phyloP scores from a whole-genome alignment of 37 sponge, comb jelly and placozoan species.

The Cliona cf. orientalis region DNA sequence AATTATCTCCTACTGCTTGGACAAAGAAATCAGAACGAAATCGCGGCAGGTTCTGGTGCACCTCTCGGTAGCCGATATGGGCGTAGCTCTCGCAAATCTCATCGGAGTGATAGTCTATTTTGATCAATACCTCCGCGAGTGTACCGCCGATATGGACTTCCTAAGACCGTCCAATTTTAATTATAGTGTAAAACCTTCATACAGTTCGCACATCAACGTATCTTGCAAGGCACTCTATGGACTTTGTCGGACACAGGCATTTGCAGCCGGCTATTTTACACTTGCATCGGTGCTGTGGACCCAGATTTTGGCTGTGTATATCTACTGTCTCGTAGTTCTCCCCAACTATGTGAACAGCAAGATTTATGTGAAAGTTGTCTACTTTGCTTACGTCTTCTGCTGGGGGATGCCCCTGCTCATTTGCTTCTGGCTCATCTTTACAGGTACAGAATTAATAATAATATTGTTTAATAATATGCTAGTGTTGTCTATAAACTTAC shows the following conservation, averaged over 20 bases:
- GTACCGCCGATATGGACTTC: neutral
- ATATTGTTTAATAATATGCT: too few species aligned
- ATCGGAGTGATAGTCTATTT: constrained; percentile 63
- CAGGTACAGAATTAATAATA: constrained; percentile 40
- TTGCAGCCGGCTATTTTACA: constrained; percentile 35
- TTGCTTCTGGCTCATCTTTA: constrained; percentile 44
- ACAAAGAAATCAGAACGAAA: constrained; percentile 51
- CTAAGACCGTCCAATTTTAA: too few species aligned
- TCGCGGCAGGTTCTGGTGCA: constrained; percentile 71
- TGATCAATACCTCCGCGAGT: constrained; percentile 40
- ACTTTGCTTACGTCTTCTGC: constrained; percentile 31
- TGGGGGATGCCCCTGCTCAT: constrained; percentile 66
- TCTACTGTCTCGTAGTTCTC: constrained; percentile 34
- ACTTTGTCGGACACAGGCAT: constrained; percentile 42
- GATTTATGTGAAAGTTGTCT: constrained; percentile 9
- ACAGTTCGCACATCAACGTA: neutral
- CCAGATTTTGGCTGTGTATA: constrained; percentile 47
- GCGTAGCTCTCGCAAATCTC: constrained; percentile 59
- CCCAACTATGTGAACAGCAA: constrained; percentile 5
- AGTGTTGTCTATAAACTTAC: too few species aligned
- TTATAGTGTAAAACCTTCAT: neutral
- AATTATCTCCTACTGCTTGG: constrained; percentile 63
- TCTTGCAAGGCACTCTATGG: constrained; percentile 1
- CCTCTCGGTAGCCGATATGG: constrained; percentile 74
- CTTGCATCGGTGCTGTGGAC: constrained; percentile 67